Evolutionary conservation across 2,888 invertebrate genomes (phyloP).

Genomic region (Anoplius nigerrimus): DNA sequence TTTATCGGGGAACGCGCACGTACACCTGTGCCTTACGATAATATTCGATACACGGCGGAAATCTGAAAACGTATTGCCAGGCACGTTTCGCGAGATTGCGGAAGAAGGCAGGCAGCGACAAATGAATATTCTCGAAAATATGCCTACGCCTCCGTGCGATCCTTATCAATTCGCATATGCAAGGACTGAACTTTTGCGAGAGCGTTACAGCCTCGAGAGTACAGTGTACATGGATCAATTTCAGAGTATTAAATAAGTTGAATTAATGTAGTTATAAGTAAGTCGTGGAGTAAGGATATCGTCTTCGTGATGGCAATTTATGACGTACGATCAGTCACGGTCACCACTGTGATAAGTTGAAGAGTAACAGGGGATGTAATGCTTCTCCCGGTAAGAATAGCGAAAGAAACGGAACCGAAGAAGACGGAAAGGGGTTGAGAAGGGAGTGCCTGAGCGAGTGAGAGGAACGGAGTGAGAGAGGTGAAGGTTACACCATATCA

Average conservation of each 20-base stretch:
- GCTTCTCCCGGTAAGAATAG: neutral
- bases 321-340: constrained; percentile 57
- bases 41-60: neutral
- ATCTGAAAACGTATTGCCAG: too few relatives aligned
- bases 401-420: neutral
- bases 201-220: neutral
- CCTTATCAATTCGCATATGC: neutral
- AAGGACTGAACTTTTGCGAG: neutral
- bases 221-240: too few relatives aligned
- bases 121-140: neutral
- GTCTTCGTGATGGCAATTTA: constrained; percentile 42
- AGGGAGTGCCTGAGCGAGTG: neutral
- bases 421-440: neutral
- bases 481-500: constrained; percentile 53
- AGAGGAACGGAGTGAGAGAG: constrained; percentile 4
- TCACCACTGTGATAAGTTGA: constrained; percentile 45
- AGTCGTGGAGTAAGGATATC: too few relatives aligned
- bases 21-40: neutral
- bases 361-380: constrained; percentile 10
- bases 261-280: too few relatives aligned
- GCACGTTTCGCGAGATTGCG: too few relatives aligned
- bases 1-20: neutral
- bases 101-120: too few relatives aligned
- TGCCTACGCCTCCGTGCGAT: neutral
- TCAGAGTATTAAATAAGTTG: too few relatives aligned